Evolutionary conservation across 2,797 vertebrate species (phyloP), one percentile per base, ranked within the genome.

Genomic region (Melanogrammus aeglefinus): DNA sequence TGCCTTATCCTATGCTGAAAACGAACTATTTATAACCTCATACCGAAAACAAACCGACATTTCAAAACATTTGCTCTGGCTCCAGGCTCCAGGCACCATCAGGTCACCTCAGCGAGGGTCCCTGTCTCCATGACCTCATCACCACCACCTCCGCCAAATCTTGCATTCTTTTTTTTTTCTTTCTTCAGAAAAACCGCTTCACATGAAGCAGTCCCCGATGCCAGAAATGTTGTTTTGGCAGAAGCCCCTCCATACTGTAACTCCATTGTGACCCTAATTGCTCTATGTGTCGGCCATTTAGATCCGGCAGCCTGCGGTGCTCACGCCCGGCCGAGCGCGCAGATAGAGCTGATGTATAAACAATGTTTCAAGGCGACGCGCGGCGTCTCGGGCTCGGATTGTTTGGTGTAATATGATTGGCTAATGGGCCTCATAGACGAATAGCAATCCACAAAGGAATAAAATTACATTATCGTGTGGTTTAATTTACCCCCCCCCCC

Each of bases 251-350:
- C 51, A n/a, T 63, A 63, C 51, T 63, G 51, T 63, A 63, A 6
- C 51, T 63, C 51, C 21, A n/a, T 63, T 63, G 51, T 63, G 51
- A 63, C 51, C 51, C 51, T 63, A 63, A 63, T 63, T 63, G 51
- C 51, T n/a, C 51, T n/a, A 63, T 63, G 51, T 63, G 51, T 63
- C 51, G 51, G 51, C 51, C 51, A n/a, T 63, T 63, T 63, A 63
- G 51, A 63, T n/a, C 18, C 21, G 21, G 6, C 51, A 8, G 51
- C 51, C 51, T 63, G 51, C 9, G 51, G 51, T n/a, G 18, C 6
- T 7, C 51, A 8, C 7, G 51, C 51, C n/a, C 5, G 4, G 21
- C 51, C 21, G 51, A n/a, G 51, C 51, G n/a, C 51, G 8, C 24
- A 21, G 51, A 63, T 63, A 57, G 51, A 63, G 51, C n/a, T 63